Conservation (phyloP, 2,888 invertebrate species). For the Parnassius glacialis region DNA sequence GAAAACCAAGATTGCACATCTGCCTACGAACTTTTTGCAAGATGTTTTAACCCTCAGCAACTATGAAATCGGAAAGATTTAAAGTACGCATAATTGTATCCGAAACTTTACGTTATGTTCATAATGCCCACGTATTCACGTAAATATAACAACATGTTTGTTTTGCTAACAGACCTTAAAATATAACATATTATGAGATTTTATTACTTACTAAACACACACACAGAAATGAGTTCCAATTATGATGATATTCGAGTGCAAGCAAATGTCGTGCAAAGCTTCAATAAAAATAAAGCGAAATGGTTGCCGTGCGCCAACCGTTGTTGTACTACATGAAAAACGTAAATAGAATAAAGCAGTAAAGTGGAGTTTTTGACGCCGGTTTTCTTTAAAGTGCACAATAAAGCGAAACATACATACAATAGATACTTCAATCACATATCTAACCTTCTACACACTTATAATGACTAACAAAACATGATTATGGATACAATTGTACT, state of each 20-base stretch:
- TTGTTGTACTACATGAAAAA: conserved; percentile 7
- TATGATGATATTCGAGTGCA: conserved; percentile 11
- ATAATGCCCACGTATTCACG: conserved; percentile 23
- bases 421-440: too few species aligned
- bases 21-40: background rate
- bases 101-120: background rate
- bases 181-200: background rate
- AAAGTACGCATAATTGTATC: background rate
- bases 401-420: too few species aligned
- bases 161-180: background rate
- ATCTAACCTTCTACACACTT: too few species aligned
- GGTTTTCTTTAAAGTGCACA: too few species aligned
- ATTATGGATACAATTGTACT: too few species aligned
- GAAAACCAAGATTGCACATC: background rate
- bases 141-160: conserved; percentile 5
- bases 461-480: too few species aligned
- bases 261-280: conserved; percentile 25
- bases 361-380: background rate
- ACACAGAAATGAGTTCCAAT: conserved; percentile 6
- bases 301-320: conserved; percentile 17
- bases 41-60: background rate
- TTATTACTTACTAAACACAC: conserved; percentile 1
- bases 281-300: conserved; percentile 18
- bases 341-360: conserved; percentile 7
- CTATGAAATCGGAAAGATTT: background rate